Percentiles rank a stretch among this genome's conserved stretches.
phyloP scores from a whole-genome alignment of 2,113 vertebrate species.

The Dissostichus mawsoni region DNA sequence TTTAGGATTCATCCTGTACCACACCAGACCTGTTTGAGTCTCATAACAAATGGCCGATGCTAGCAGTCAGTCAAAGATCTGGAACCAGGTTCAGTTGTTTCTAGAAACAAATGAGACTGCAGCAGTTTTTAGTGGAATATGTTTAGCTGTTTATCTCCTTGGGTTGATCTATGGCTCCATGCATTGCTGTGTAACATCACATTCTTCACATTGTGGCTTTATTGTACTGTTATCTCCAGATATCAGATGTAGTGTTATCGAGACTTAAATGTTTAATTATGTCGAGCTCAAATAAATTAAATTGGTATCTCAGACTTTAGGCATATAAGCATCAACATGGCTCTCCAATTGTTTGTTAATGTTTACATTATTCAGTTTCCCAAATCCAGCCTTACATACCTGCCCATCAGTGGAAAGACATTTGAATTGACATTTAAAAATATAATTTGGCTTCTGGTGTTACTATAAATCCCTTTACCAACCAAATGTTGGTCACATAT shows the following conservation, averaged over 20 bases:
- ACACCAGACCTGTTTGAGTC: not conserved
- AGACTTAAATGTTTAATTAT: not conserved
- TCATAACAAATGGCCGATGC: not conserved
- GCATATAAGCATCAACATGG: not conserved
- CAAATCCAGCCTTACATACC: conserved; percentile 23
- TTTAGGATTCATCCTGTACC: not conserved
- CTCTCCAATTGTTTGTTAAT: not conserved
- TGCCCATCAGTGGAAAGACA: not conserved
- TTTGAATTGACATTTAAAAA: not conserved
- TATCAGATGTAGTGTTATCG: not conserved
- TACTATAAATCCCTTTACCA: not conserved
- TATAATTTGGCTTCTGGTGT: not conserved
- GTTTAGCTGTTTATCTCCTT: not conserved
- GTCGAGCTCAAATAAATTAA: not conserved
- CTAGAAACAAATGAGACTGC: not conserved
- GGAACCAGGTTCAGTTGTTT: not conserved
- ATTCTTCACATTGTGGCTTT: conserved; percentile 2
- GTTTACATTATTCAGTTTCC: not conserved
- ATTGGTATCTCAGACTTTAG: not conserved
- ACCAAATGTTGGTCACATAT: no score
- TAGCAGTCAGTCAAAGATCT: not conserved
- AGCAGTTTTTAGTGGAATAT: not conserved
- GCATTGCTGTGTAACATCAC: not conserved
- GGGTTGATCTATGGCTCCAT: not conserved
- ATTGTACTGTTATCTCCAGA: not conserved